phyloP scores from a whole-genome alignment of 2,888 invertebrate species.

The Drosophila paracracens region DNA sequence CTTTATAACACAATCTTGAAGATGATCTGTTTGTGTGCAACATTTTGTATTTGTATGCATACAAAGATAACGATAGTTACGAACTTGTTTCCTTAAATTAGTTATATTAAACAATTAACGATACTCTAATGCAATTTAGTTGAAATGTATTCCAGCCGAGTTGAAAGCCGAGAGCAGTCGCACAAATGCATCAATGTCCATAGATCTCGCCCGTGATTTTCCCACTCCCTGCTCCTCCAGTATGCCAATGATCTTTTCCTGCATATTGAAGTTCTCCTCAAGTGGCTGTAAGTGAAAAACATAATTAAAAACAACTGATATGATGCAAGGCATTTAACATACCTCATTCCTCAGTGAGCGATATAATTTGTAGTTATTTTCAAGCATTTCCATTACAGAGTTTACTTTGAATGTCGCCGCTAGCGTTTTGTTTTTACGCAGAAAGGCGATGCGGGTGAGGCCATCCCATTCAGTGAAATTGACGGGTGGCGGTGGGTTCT shows the following conservation, averaged over 20 bases:
- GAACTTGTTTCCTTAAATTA: conserved; percentile 20
- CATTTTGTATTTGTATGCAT: conserved; percentile 13
- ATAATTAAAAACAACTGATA: neutral
- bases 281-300: conserved; percentile 87
- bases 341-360: conserved; percentile 94
- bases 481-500: conserved; percentile 98
- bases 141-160: conserved; percentile 95
- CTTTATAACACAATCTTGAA: conserved; percentile 1
- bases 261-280: conserved; percentile 92
- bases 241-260: conserved; percentile 91
- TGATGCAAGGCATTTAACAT: conserved; percentile 51
- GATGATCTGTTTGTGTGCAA: conserved; percentile 9
- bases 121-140: conserved; percentile 42
- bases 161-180: conserved; percentile 94
- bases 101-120: conserved; percentile 20
- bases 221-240: conserved; percentile 89
- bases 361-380: conserved; percentile 95
- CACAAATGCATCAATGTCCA: conserved; percentile 99
- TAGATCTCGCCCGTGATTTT: conserved; percentile 93
- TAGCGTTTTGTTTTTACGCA: conserved; percentile 98
- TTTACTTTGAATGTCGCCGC: conserved; percentile 95
- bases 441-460: conserved; percentile 96
- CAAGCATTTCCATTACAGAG: conserved; percentile 92
- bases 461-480: conserved; percentile 99
- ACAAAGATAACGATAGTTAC: conserved; percentile 36